Conservation (phyloP, 64 coral and sea anemone species). For the Pocillopora verrucosa region DNA sequence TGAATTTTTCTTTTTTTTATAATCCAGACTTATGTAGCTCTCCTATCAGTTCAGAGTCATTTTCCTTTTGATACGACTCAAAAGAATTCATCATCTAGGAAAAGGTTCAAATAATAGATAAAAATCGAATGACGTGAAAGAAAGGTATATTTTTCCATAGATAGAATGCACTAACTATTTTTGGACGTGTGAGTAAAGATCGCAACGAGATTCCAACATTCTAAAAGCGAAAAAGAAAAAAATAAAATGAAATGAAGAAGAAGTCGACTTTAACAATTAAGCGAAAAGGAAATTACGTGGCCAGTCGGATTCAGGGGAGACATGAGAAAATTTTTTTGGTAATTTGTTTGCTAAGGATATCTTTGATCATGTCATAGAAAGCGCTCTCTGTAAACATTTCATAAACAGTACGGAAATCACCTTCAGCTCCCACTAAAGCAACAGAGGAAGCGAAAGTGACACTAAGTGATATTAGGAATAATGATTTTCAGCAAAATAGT, state of each 20-base stretch:
- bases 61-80: background rate
- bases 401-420: slow-evolving; percentile 38
- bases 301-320: background rate
- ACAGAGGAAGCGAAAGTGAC: slow-evolving; percentile 14
- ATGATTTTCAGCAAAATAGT: background rate
- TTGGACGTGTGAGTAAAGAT: background rate
- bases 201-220: background rate
- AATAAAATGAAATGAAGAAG: background rate
- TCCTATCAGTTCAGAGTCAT: background rate
- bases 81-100: background rate
- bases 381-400: slow-evolving; percentile 30
- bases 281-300: background rate
- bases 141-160: too few species aligned
- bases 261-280: background rate
- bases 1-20: background rate
- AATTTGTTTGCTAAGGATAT: slow-evolving; percentile 1
- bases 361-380: background rate
- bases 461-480: background rate
- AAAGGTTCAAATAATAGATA: background rate
- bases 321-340: background rate
- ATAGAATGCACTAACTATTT: too few species aligned
- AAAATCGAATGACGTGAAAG: background rate
- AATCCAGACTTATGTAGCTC: background rate
- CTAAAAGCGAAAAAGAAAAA: background rate
- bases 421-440: background rate